Conservation (phyloP, 2,797 vertebrate species). For the Merluccius polli region DNA sequence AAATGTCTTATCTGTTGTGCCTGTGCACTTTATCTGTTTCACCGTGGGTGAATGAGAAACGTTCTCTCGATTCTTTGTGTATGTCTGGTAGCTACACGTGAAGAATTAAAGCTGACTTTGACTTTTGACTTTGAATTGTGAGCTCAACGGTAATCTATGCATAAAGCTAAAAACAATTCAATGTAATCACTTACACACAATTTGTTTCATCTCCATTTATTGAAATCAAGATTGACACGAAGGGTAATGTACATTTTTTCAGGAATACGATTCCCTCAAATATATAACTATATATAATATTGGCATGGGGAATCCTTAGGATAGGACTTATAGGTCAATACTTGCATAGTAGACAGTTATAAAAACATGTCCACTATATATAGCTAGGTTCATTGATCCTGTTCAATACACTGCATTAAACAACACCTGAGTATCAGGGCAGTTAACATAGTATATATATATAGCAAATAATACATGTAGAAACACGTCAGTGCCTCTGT, state of each 20-base stretch:
- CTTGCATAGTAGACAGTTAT: neutral
- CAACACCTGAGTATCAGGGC: constrained; percentile 3
- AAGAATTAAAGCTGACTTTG: too few relatives aligned
- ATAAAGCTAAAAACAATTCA: neutral
- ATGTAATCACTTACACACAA: neutral
- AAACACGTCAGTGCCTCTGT: neutral
- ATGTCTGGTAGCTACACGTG: too few relatives aligned
- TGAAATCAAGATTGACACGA: neutral
- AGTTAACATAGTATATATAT: constrained; percentile 12
- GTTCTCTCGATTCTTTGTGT: too few relatives aligned
- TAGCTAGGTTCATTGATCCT: neutral
- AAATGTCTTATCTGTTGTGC: too few relatives aligned
- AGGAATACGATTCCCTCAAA: neutral
- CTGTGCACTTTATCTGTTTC: too few relatives aligned
- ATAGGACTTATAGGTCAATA: neutral
- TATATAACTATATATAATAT: neutral
- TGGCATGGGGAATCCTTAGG: neutral
- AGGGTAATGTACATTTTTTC: neutral
- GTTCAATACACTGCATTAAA: neutral
- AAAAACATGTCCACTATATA: neutral
- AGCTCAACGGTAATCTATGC: neutral
- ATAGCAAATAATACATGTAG: constrained; percentile 3
- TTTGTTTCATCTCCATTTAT: constrained; percentile 2
- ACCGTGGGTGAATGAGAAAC: too few relatives aligned
- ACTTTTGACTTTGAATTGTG: too few relatives aligned